Evolutionary conservation across 2,888 invertebrate species (phyloP), one percentile per base, ranked within the genome.

Genomic region (Heliconius aoede): DNA sequence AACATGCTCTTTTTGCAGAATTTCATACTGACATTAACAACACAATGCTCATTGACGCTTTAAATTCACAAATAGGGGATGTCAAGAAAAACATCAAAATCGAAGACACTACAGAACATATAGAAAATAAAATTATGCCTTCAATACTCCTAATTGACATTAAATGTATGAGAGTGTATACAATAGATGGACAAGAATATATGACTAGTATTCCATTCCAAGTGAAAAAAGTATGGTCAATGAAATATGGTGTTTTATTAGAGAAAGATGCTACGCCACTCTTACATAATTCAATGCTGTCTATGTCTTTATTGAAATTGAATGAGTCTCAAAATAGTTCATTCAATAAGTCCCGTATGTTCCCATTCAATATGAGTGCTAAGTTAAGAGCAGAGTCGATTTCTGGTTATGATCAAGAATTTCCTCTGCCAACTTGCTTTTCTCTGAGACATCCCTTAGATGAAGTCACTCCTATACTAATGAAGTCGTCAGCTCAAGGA

Each of bases 401-500:
- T 0, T 89, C 90, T 1, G 89, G 85, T 0, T 92, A 87, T 51
- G 94, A 94, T 4, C 88, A 89, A n/a, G 94, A 95, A 61, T 93
- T 95, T 72, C 92, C 94, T 0, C 94, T 97, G 85, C 97, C 98
- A 0, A 96, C 97, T 0, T 95, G 98, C 69, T 99, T 98, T 89
- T 98, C 98, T 13, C 91, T 99, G 77, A 95, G 97, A 0, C 98
- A 99, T 95, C 99, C 99, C 0, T 91, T 99, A 73, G 98, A 99
- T 88, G 99, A 99, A 91, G 97, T 98, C 36, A 96, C 97, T 75
- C 99, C 99, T 0, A 95, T 99, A 55, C 91, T 97, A 11, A 95
- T 96, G 79, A 97, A 96, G 85, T 96, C 96, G 24, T 95, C 96
- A 78, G 92, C 91, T 1, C 94, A 94, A 76, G 93, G 94, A 0